Evolutionary conservation across 1,140 invertebrate species (phyloP).

Genomic region (Pachyrhynchus sulphureomaculatus): DNA sequence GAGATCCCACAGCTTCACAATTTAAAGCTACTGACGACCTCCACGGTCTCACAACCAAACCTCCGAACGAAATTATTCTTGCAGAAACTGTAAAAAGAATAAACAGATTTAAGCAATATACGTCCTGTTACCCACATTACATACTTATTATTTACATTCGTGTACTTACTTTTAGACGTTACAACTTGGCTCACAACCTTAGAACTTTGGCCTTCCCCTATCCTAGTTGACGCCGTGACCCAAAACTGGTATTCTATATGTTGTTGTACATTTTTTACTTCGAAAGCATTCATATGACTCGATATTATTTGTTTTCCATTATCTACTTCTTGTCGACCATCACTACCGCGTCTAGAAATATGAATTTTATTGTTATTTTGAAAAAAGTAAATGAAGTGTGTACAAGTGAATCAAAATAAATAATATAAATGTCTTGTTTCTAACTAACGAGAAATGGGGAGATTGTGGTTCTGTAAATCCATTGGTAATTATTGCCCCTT

Average conservation of each 20-base stretch:
- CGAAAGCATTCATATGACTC: slow-evolving; percentile 63
- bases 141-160: too few relatives aligned
- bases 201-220: slow-evolving; percentile 75
- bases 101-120: too few relatives aligned
- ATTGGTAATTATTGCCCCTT: too few relatives aligned
- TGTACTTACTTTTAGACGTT: slow-evolving; percentile 52
- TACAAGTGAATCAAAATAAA: too few relatives aligned
- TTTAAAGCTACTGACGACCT: slow-evolving; percentile 61
- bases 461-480: too few relatives aligned
- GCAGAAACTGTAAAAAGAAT: slow-evolving; percentile 62
- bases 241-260: slow-evolving; percentile 80
- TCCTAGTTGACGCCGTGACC: slow-evolving; percentile 74
- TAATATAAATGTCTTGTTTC: too few relatives aligned
- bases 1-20: slow-evolving; percentile 68
- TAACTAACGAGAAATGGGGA: too few relatives aligned
- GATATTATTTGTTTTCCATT: slow-evolving; percentile 66
- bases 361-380: neutral
- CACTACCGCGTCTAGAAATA: slow-evolving; percentile 56
- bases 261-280: slow-evolving; percentile 69
- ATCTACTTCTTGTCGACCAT: slow-evolving; percentile 68
- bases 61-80: slow-evolving; percentile 69
- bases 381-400: too few relatives aligned
- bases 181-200: slow-evolving; percentile 65
- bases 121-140: too few relatives aligned
- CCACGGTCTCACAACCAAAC: slow-evolving; percentile 65